These are phyloP conservation scores for Chloropsis cyanopogon DNA, from an alignment of 2,113 vertebrate genomes.

Conservation along the genomic window DNA sequence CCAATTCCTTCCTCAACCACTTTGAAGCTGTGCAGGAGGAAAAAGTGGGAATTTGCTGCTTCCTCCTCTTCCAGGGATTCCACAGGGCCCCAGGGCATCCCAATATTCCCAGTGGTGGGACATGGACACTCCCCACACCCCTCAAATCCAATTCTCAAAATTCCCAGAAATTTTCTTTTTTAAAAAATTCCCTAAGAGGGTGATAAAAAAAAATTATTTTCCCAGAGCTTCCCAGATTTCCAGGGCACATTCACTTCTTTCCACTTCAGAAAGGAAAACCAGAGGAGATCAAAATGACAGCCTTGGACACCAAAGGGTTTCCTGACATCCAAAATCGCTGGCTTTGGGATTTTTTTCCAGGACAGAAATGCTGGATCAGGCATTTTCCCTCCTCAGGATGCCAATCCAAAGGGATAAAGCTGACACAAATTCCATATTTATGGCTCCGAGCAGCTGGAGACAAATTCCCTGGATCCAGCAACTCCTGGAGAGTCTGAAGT, in stretches of 20 bases:
- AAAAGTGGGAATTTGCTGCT: neutral
- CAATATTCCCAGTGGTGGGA: neutral
- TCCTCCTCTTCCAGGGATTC: neutral
- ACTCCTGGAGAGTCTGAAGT: neutral
- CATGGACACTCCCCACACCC: neutral
- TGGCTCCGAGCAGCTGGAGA: neutral
- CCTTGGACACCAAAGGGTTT: neutral
- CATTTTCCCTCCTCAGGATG: neutral
- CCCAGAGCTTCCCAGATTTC: neutral
- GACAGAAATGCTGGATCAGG: conserved; percentile 23
- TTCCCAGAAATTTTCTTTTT: too few species aligned
- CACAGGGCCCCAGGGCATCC: neutral
- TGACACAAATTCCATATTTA: neutral
- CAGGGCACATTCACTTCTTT: neutral
- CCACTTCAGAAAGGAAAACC: neutral
- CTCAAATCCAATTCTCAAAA: neutral
- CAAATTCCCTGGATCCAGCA: neutral
- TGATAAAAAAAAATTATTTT: neutral
- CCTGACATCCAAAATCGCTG: neutral
- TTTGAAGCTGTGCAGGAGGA: neutral
- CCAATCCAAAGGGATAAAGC: neutral
- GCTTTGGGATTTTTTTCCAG: neutral
- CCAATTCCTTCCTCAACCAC: neutral
- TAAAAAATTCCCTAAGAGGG: neutral
- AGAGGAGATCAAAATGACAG: neutral